Evolutionary conservation across 2,797 vertebrate species (phyloP), one percentile per base, ranked within the genome.

Genomic region (Babyrousa celebensis): DNA sequence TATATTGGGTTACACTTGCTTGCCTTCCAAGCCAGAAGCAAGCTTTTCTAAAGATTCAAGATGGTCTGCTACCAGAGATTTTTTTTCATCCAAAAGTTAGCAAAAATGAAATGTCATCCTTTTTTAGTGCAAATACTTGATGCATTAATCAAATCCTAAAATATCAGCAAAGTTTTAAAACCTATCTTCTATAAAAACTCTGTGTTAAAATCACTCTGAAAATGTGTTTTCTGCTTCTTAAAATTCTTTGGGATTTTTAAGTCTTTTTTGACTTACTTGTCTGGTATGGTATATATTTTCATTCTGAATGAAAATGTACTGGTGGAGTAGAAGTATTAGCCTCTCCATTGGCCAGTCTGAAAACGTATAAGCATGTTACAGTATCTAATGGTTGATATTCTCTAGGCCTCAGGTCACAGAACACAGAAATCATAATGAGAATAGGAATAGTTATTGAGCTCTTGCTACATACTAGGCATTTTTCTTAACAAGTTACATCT

Each of bases 11-110:
- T 88, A 71, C 21, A n/a, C 65, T 36, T 94, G 54, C 67, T 92
- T 60, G 9, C 2, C 0, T 68, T 85, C 43, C 74, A 72, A 94
- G 2, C 79, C 3, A 0, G 58, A 90, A 18, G 56, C 40, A 17
- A 43, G 67, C 29, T 84, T 97, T 94, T 36, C 29, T 62, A 86
- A 56, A 75, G 48, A 89, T 86, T 96, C 77, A 95, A 93, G 63
- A 94, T 93, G 77, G 89, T 92, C 7, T 32, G 56, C 60, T 65
- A 48, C 65, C 48, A 23, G n/a, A 43, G 12, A 74, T 40, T n/a
- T 94, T 52, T 85, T 92, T 67, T 36, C 36, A 85, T 32, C 67
- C 40, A 63, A 71, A 93, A 60, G 71, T 94, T 68, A 91, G 65
- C 36, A 78, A 20, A 85, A 80, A 74, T 21, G 23, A 84, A 90